phyloP scores from a whole-genome alignment of 2,888 invertebrate species.

The Furcula furcula region DNA sequence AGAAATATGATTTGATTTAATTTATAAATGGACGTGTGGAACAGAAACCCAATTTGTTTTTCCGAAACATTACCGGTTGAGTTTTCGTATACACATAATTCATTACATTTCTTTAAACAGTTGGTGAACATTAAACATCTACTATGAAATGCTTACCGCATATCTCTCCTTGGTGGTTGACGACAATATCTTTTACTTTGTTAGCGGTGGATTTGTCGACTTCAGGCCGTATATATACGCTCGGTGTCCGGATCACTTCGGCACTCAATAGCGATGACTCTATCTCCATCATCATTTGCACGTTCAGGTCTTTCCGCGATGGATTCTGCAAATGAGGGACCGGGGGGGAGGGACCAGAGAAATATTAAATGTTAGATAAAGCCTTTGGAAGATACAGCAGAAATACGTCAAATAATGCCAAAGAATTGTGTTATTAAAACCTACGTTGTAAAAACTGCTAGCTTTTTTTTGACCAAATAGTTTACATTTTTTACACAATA shows the following conservation, averaged over 20 bases:
- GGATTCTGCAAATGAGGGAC: conserved; percentile 86
- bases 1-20: no score
- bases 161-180: conserved; percentile 91
- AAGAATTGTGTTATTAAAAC: no score
- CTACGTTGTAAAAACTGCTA: no score
- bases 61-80: no score
- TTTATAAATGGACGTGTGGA: no score
- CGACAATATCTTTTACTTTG: conserved; percentile 93
- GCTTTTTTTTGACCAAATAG: no score
- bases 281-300: conserved; percentile 96
- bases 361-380: conserved; percentile 32
- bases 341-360: conserved; percentile 33
- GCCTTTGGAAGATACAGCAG: not conserved
- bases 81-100: no score
- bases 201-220: conserved; percentile 90
- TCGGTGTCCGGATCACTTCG: conserved; percentile 90
- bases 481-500: no score
- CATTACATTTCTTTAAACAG: no score
- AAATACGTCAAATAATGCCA: no score
- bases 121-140: no score
- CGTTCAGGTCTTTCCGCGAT: conserved; percentile 93
- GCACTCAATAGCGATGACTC: conserved; percentile 92
- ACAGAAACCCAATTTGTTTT: no score
- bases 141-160: conserved; percentile 79
- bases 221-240: conserved; percentile 91